These are phyloP conservation scores for Malacoctenus gilli DNA, from an alignment of 2,797 vertebrate genomes.

Conservation along the genomic window DNA sequence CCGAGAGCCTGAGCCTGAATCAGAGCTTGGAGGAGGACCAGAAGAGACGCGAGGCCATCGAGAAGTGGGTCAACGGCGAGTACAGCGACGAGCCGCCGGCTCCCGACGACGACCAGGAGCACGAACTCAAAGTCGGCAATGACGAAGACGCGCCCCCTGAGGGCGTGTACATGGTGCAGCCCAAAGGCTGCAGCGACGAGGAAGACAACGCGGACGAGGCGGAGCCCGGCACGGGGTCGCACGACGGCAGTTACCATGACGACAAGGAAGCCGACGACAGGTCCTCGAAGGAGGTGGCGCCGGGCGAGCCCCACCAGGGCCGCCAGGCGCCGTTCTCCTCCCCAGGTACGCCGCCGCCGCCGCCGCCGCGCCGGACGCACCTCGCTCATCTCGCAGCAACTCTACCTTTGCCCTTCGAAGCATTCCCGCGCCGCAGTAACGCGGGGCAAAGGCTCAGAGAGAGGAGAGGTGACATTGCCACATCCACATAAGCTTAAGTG, in stretches of 20 bases:
- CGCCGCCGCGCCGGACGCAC: slow-evolving; percentile 13
- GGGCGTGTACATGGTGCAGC: slow-evolving; percentile 98
- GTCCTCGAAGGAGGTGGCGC: slow-evolving; percentile 82
- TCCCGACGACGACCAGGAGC: slow-evolving; percentile 73
- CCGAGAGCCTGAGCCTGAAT: slow-evolving; percentile 81
- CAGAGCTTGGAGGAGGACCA: slow-evolving; percentile 95
- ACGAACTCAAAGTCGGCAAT: slow-evolving; percentile 72
- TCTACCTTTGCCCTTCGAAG: slow-evolving; percentile 54
- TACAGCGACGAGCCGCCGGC: slow-evolving; percentile 88
- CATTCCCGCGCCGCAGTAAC: slow-evolving; percentile 51
- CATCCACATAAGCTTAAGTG: slow-evolving; percentile 70
- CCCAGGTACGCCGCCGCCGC: slow-evolving; percentile 75
- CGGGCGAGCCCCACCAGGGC: slow-evolving; percentile 75
- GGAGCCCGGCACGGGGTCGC: slow-evolving; percentile 73
- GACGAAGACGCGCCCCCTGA: slow-evolving; percentile 87
- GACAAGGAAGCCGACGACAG: slow-evolving; percentile 85
- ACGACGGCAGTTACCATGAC: slow-evolving; percentile 81
- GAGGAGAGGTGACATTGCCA: slow-evolving; percentile 59
- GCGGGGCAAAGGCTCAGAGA: slow-evolving; percentile 47
- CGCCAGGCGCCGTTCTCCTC: slow-evolving; percentile 83
- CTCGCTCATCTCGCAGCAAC: slow-evolving; percentile 20
- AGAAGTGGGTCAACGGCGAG: slow-evolving; percentile 99
- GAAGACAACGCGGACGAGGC: slow-evolving; percentile 87
- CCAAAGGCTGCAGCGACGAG: slow-evolving; percentile 95
- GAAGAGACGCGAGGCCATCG: slow-evolving; percentile 94